Evolutionary conservation across 92 coral and sea anemone species (phyloP), one percentile per base, ranked within the genome.

Genomic region (Paramuricea clavata): DNA sequence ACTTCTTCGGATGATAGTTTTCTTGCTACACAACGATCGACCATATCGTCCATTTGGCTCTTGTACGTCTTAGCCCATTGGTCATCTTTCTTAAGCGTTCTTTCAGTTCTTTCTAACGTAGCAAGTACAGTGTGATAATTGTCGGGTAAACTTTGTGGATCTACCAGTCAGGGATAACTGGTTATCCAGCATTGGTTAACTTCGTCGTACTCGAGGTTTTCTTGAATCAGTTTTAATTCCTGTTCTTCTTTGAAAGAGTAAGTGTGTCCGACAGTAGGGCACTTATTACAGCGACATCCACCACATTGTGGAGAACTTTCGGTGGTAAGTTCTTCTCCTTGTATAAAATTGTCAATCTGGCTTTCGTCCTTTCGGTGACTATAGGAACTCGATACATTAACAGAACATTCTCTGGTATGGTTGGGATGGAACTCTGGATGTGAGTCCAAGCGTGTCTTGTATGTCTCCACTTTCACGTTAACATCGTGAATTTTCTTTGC

Each of bases 41-140:
- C 86, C 95, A 93, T 87, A 61, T 87, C 95, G n/a, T 90, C 69
- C 88, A 93, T 89, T 59, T 93, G 93, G 17, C 74, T 39, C 33
- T 76, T 50, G n/a, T 94, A 94, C 12, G 92, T 92, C 28, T 87
- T 76, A 0, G 93, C 89, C 91, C 93, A 89, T 86, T 75, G 84
- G 16, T 59, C 22, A 27, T 92, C 90, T 60, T 89, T 94, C 50
- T 11, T 50, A 31, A 94, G 89, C 21, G 65, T 87, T n/a, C 87
- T 86, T 52, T 94, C 94, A 2, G 94, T 94, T 64, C 12, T 87
- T 81, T 81, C 78, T 5, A 94, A 87, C 27, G 94, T 89, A 17
- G 90, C 85, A 0, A 87, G 30, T 10, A 93, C 94, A 6, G 36
- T 33, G n/a, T 76, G 54, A 26, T 91, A 87, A 65, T 93, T 93